Percentiles rank a stretch among this genome's conserved stretches.
These are phyloP conservation scores for Chloebia gouldiae DNA, from an alignment of 2,113 vertebrate genomes.

Conservation along the genomic window DNA sequence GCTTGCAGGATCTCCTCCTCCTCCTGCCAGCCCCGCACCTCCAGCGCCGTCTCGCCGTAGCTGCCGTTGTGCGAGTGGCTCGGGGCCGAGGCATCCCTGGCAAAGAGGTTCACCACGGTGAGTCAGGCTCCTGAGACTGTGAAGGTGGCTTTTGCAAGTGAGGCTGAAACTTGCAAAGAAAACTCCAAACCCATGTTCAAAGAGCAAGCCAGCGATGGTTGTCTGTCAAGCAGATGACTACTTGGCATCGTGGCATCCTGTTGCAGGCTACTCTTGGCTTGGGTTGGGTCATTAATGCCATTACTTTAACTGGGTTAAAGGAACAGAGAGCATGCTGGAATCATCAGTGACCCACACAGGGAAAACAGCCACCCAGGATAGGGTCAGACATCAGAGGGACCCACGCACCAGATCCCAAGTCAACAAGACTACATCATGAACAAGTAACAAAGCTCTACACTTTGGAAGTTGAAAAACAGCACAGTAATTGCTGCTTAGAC, in stretches of 20 bases:
- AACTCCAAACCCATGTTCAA: fast-evolving
- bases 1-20: slow-evolving; percentile 82
- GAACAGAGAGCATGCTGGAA: background rate
- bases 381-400: background rate
- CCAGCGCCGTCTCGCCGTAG: slow-evolving; percentile 75
- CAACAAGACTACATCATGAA: background rate
- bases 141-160: background rate
- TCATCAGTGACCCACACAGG: background rate
- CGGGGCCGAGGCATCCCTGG: slow-evolving; percentile 76
- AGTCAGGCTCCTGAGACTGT: background rate
- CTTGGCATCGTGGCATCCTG: background rate
- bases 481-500: background rate
- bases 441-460: background rate
- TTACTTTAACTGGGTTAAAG: background rate
- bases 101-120: background rate
- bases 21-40: slow-evolving; percentile 80
- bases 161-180: background rate
- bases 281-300: background rate
- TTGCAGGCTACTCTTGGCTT: background rate
- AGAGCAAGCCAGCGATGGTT: background rate
- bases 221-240: background rate
- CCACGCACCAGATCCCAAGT: background rate
- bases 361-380: background rate
- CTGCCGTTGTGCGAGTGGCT: slow-evolving; percentile 83
- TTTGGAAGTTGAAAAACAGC: background rate